Base-by-base conservation (phyloP, 2,888 invertebrate genomes). In the Amphipyra tragopoginis region DNA sequence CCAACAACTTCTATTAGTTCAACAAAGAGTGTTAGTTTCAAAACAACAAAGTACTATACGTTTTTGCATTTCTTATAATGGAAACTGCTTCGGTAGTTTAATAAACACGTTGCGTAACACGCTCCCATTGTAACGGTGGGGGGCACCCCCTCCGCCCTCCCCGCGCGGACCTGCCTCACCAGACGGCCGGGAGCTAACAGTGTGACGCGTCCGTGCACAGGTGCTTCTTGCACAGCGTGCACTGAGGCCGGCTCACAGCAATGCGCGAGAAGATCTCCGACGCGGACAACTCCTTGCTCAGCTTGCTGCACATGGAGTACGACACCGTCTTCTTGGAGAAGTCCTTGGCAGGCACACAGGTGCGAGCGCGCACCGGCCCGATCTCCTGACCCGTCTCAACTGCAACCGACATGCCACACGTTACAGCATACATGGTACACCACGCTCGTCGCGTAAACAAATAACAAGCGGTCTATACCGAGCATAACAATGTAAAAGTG, bases 191-290 rank as follows among this genome's bases (percentile, higher is more conserved):
- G 43, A 7, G 51, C 79, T 90, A 93, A 77, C 93, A 93, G 71
- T 90, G 89, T 43, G 87, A 72, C 0, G 91, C 87, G 79, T 93
- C 93, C 3, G 90, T 90, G 80, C 94, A 94, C 26, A 93, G 80
- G 66, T 94, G 92, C 71, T 90, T 90, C 82, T 90, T 92, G 86
- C 94, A 94, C 0, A 94, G 86, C 49, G 90, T 88, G 78, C 94
- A 94, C 56, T 92, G 91, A 42, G 94, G 94, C 54, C 93, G 82
- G 57, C 82, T 86, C 8, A 94, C 93, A 1, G 90, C 86, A 68
- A 94, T 90, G 39, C 92, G 88, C 1, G 93, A 92, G 86, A 94
- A 94, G 56, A 94, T 93, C 80, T 94, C 93, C 0, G 93, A 93
- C 0, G 93, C 90, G 0, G 93, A 90, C 68, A 94, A 81, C 79